Conservation (phyloP, 2,888 invertebrate species). For the Eristalis pertinax region DNA sequence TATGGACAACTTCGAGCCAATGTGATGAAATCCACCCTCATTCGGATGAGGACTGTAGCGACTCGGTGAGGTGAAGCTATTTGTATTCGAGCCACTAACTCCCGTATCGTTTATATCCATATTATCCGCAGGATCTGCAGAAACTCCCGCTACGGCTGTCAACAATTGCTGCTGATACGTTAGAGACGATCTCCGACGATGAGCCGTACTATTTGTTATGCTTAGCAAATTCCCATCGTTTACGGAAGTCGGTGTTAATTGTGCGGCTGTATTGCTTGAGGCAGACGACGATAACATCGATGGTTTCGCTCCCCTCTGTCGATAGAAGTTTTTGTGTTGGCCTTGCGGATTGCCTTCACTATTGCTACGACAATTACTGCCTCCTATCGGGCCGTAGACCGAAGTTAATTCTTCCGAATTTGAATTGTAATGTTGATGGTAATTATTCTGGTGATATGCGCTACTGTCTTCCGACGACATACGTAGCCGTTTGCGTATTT, state of each 20-base stretch:
- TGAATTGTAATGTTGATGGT: conserved; percentile 56
- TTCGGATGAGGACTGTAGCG: conserved; percentile 75
- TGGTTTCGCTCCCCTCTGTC: conserved; percentile 26
- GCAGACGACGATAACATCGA: conserved; percentile 48
- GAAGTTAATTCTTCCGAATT: conserved; percentile 52
- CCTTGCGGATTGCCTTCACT: background rate
- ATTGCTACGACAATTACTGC: background rate
- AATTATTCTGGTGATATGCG: conserved; percentile 67
- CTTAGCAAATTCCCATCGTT: conserved; percentile 32
- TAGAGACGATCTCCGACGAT: conserved; percentile 77
- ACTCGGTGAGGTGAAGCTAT: conserved; percentile 73
- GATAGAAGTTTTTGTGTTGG: background rate
- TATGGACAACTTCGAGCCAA: conserved; percentile 74
- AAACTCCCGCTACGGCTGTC: conserved; percentile 63
- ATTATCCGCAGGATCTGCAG: conserved; percentile 58
- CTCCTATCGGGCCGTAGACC: conserved; percentile 26
- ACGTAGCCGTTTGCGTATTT: conserved; percentile 33
- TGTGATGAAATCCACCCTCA: conserved; percentile 71
- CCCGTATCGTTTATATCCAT: conserved; percentile 40
- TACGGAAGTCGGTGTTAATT: conserved; percentile 22
- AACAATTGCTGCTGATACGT: conserved; percentile 77
- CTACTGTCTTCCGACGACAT: conserved; percentile 74
- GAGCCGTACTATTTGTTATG: conserved; percentile 42
- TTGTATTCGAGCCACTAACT: conserved; percentile 29
- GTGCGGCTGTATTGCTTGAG: background rate